Evolutionary conservation across 2,888 invertebrate genomes (phyloP).

Genomic region (Mythimna ferrago): DNA sequence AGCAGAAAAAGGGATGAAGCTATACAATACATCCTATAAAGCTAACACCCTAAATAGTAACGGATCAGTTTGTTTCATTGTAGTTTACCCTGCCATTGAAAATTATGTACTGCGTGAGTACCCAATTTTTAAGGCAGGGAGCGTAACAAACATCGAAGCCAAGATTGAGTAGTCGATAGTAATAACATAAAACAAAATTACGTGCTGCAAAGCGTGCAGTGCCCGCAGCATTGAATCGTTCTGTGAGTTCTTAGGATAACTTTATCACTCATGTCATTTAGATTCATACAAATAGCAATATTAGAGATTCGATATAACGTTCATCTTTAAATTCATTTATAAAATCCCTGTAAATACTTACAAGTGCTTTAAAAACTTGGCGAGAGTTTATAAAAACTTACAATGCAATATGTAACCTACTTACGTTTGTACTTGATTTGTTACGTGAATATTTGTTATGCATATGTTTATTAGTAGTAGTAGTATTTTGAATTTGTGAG

Average conservation of each 20-base stretch:
- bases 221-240: background rate
- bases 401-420: conserved; percentile 45
- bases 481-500: background rate
- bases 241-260: background rate
- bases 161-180: background rate
- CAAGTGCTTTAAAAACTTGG: conserved; percentile 24
- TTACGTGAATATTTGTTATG: conserved; percentile 31
- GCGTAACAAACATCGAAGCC: background rate
- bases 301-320: conserved; percentile 52
- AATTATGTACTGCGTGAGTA: background rate
- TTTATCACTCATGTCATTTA: conserved; percentile 8
- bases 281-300: conserved; percentile 44
- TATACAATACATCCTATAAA: no score
- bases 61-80: no score
- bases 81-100: background rate
- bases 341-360: conserved; percentile 45
- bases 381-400: conserved; percentile 38
- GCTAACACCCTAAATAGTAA: no score
- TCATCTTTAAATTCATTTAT: conserved; percentile 31
- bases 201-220: background rate
- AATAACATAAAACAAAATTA: no score
- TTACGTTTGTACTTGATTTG: conserved; percentile 59
- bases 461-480: conserved; percentile 5
- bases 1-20: no score
- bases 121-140: no score